Evolutionary conservation across 1,140 invertebrate species (phyloP).

Genomic region (Portunus trituberculatus): DNA sequence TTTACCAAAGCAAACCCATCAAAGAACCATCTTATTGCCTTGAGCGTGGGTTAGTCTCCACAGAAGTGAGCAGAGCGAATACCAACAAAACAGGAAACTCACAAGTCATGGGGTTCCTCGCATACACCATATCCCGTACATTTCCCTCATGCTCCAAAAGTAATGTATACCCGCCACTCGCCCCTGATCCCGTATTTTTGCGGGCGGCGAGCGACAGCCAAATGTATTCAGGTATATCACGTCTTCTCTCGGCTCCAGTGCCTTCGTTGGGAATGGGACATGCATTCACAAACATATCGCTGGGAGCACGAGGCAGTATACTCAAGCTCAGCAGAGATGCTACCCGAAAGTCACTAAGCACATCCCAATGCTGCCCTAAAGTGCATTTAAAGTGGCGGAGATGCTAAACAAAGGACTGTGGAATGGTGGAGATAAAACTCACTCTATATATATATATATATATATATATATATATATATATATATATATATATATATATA

Average conservation of each 20-base stretch:
- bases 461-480: no score
- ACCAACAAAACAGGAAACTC: neutral
- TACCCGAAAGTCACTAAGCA: no score
- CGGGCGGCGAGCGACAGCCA: constrained; percentile 27
- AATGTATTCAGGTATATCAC: constrained; percentile 37
- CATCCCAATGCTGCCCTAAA: no score
- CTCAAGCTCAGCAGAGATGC: neutral
- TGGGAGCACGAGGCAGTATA: neutral
- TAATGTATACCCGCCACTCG: neutral
- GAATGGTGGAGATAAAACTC: no score
- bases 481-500: no score
- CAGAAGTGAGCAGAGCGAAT: neutral
- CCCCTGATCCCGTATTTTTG: neutral
- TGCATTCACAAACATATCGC: neutral
- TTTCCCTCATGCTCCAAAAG: neutral
- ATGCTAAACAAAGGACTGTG: no score
- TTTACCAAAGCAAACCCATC: neutral
- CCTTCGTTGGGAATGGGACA: constrained; percentile 19
- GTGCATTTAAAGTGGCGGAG: no score
- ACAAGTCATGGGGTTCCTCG: neutral
- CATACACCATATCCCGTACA: neutral
- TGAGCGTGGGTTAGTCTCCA: neutral
- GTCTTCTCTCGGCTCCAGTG: constrained; percentile 39
- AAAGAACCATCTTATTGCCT: neutral
- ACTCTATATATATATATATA: no score